phyloP scores from a whole-genome alignment of 1,140 invertebrate species.

The Nasonia giraulti region DNA sequence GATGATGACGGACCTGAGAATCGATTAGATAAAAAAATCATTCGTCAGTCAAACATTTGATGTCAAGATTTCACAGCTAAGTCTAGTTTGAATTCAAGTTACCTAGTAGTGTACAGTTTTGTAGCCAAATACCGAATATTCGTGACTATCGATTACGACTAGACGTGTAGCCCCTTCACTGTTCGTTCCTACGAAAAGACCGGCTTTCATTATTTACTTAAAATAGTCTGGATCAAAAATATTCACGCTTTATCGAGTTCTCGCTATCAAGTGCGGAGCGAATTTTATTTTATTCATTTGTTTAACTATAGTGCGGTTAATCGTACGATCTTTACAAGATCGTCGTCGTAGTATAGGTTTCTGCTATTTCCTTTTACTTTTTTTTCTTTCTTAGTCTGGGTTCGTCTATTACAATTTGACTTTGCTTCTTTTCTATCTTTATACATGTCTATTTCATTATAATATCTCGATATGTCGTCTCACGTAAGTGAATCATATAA shows the following conservation, averaged over 20 bases:
- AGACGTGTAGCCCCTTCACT: neutral
- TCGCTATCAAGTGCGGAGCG: conserved; percentile 43
- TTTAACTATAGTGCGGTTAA: conserved; percentile 45
- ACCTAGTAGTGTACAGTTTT: conserved; percentile 64
- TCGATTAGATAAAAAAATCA: too few relatives aligned
- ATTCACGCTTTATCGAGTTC: conserved; percentile 60
- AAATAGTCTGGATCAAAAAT: conserved; percentile 66
- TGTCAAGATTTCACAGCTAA: conserved; percentile 38
- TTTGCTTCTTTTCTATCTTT: conserved; percentile 16
- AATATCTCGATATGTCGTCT: conserved; percentile 50
- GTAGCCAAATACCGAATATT: conserved; percentile 54
- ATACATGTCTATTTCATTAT: conserved; percentile 39
- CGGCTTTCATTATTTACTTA: conserved; percentile 55
- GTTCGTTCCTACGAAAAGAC: conserved; percentile 40
- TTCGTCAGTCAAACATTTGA: too few relatives aligned
- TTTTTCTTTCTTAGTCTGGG: conserved; percentile 20
- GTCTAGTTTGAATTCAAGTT: conserved; percentile 48
- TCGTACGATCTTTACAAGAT: conserved; percentile 22
- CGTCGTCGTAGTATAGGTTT: conserved; percentile 1
- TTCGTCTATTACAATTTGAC: conserved; percentile 44
- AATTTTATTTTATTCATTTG: conserved; percentile 37
- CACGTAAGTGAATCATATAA: conserved; percentile 27
- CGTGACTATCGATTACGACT: conserved; percentile 49
- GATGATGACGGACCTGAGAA: too few relatives aligned
- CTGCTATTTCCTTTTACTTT: neutral